A percentile compares a stretch with the other conserved stretches of the same genome.
Conservation (phyloP, 1,140 invertebrate species). For the Platorchestia sp. region DNA sequence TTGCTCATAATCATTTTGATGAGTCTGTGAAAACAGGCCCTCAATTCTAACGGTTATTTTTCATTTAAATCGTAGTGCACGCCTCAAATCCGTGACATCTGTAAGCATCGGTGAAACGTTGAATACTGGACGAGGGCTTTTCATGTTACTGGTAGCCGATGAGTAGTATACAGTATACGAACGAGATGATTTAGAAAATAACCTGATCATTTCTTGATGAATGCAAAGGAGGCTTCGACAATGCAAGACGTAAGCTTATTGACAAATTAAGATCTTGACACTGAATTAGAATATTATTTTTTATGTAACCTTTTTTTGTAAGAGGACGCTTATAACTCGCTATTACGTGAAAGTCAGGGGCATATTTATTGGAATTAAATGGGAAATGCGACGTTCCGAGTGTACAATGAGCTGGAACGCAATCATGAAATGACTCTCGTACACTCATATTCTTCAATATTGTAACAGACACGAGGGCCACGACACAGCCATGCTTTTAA, state of each 20-base stretch:
- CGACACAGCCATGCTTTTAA: background rate
- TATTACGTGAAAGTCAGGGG: too few relatives aligned
- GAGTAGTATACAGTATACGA: too few relatives aligned
- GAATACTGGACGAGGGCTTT: too few relatives aligned
- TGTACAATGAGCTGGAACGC: background rate
- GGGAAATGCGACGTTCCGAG: background rate
- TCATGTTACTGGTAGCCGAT: too few relatives aligned
- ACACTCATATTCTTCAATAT: background rate
- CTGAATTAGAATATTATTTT: too few relatives aligned
- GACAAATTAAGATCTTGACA: too few relatives aligned
- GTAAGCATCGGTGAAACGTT: too few relatives aligned
- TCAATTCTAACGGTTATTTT: background rate
- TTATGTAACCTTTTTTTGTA: too few relatives aligned
- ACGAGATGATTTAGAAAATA: background rate
- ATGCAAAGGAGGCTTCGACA: background rate
- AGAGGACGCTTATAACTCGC: too few relatives aligned
- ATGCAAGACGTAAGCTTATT: background rate
- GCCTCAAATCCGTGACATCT: background rate
- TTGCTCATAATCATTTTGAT: background rate
- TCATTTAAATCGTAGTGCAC: background rate
- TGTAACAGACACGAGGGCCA: background rate
- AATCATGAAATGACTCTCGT: background rate
- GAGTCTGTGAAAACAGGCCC: background rate
- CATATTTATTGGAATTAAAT: too few relatives aligned
- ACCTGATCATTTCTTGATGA: background rate